These are phyloP conservation scores for Rhinogobius similis DNA, from an alignment of 2,113 vertebrate genomes.

Conservation along the genomic window DNA sequence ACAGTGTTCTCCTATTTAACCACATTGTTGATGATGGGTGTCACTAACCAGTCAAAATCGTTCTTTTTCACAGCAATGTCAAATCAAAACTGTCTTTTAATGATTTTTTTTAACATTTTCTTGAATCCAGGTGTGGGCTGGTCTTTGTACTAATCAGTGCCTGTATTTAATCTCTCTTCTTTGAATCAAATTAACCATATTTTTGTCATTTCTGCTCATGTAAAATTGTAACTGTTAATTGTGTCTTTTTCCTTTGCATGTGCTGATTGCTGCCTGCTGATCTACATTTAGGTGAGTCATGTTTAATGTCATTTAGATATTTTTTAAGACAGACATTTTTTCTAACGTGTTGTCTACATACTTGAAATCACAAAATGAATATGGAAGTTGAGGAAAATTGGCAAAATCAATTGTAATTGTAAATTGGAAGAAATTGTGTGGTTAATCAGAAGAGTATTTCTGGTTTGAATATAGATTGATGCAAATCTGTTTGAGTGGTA, in stretches of 20 bases:
- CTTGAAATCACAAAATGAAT: neutral
- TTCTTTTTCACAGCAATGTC: conserved; percentile 65
- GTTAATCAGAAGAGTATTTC: too few relatives aligned
- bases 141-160: conserved; percentile 25
- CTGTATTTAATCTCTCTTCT: neutral
- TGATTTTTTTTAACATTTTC: conserved; percentile 32
- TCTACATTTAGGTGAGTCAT: conserved; percentile 58
- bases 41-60: conserved; percentile 67
- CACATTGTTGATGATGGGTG: conserved; percentile 41
- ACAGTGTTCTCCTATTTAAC: conserved; percentile 58
- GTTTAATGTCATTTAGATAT: conserved; percentile 25
- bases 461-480: neutral
- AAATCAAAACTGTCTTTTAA: conserved; percentile 52
- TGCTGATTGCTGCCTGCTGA: conserved; percentile 28
- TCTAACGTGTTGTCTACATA: neutral
- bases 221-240: conserved; percentile 39
- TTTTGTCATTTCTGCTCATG: neutral
- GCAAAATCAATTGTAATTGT: too few relatives aligned
- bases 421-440: too few relatives aligned
- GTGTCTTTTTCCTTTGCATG: conserved; percentile 54
- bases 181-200: neutral
- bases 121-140: conserved; percentile 29
- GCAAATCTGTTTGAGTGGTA: too few relatives aligned
- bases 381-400: too few relatives aligned
- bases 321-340: too few relatives aligned